These are phyloP conservation scores for Leptinotarsa peninsularis DNA, from an alignment of 2,888 invertebrate genomes.

Conservation along the genomic window DNA sequence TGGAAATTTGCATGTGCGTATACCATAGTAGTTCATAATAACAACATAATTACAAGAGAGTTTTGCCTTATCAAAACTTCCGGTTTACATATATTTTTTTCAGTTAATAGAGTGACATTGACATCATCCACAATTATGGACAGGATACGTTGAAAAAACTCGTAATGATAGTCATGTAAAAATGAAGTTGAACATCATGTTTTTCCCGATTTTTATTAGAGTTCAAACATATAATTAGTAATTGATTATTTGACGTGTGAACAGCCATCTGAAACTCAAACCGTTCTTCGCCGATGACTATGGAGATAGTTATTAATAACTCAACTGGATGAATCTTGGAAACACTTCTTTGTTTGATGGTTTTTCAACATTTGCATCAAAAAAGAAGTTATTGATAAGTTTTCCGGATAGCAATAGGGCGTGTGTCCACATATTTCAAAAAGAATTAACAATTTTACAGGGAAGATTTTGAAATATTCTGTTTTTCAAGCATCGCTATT, in stretches of 20 bases:
- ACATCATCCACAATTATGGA: conserved; percentile 15
- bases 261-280: background rate
- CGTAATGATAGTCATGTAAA: conserved; percentile 9
- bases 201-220: background rate
- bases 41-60: conserved; percentile 22
- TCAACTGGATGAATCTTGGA: too few relatives aligned
- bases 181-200: conserved; percentile 1
- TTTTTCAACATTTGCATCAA: too few relatives aligned
- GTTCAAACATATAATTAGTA: background rate
- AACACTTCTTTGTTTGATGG: too few relatives aligned
- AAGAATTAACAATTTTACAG: too few relatives aligned
- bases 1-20: conserved; percentile 17
- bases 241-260: background rate
- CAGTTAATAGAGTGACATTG: conserved; percentile 20
- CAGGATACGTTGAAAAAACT: conserved; percentile 19
- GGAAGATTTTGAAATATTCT: too few relatives aligned
- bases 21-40: conserved; percentile 6
- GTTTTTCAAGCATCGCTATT: too few relatives aligned
- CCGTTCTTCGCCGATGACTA: background rate
- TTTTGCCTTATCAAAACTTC: conserved; percentile 24
- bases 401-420: background rate
- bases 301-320: background rate
- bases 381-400: background rate
- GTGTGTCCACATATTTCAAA: background rate
- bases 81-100: conserved; percentile 20